Percentiles rank a stretch among this genome's conserved stretches.
Conservation (phyloP, 2,797 vertebrate genomes). For the Lerista edwardsae region DNA sequence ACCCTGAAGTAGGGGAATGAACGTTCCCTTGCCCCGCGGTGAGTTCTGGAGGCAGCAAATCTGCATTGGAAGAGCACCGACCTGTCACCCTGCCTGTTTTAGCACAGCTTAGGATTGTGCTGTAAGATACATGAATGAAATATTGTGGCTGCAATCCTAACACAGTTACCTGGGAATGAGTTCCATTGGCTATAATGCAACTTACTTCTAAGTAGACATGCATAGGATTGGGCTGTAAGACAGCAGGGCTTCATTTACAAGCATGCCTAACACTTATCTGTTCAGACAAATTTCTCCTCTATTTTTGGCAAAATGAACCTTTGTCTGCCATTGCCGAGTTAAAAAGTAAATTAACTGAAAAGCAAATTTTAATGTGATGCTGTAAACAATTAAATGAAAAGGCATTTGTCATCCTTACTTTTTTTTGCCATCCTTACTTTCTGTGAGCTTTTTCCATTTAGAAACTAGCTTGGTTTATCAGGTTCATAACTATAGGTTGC, state of each 20-base stretch:
- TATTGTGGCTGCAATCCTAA: background rate
- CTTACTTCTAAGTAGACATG: too few relatives aligned
- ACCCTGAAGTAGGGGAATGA: too few relatives aligned
- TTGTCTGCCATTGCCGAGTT: background rate
- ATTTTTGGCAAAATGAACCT: background rate
- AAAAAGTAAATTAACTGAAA: background rate
- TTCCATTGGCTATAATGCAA: too few relatives aligned
- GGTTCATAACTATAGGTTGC: background rate
- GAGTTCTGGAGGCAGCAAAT: too few relatives aligned
- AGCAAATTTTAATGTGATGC: background rate
- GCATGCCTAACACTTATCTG: background rate
- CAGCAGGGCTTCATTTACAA: background rate
- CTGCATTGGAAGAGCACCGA: too few relatives aligned
- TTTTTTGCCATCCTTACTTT: constrained; percentile 4
- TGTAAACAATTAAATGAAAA: constrained; percentile 6
- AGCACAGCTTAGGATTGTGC: too few relatives aligned
- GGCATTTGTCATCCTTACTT: background rate
- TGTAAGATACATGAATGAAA: too few relatives aligned
- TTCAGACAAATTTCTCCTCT: background rate
- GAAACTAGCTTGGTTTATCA: background rate
- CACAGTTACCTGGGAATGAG: too few relatives aligned
- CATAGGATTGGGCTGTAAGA: too few relatives aligned
- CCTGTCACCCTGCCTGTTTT: too few relatives aligned
- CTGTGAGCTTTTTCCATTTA: background rate
- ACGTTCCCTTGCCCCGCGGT: too few relatives aligned